These are phyloP conservation scores for Coleophora flavipennella DNA, from an alignment of 2,888 invertebrate species.

Conservation along the genomic window DNA sequence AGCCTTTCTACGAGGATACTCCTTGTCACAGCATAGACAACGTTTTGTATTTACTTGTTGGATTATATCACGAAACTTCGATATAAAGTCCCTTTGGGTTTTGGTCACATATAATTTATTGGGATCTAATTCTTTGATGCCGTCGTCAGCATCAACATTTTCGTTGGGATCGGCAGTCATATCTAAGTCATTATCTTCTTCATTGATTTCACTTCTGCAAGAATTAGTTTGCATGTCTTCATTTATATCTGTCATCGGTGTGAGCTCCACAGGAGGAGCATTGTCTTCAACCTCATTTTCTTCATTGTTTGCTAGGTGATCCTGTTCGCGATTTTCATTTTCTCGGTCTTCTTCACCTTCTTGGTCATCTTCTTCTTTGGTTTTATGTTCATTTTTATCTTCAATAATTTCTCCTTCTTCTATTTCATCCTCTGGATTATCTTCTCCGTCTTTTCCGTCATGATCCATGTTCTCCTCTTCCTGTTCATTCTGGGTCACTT, in stretches of 20 bases:
- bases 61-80: constrained; percentile 57
- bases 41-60: constrained; percentile 64
- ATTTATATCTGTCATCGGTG: constrained; percentile 62
- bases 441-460: constrained; percentile 27
- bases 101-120: constrained; percentile 55
- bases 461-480: constrained; percentile 24
- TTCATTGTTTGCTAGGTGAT: constrained; percentile 36
- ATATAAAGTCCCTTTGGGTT: constrained; percentile 59
- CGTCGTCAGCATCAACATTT: constrained; percentile 32
- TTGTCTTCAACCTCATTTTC: constrained; percentile 47
- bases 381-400: constrained; percentile 17
- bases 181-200: constrained; percentile 40
- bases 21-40: constrained; percentile 60
- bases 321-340: constrained; percentile 30
- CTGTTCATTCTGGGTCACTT: constrained; percentile 24
- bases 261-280: constrained; percentile 37
- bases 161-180: constrained; percentile 37
- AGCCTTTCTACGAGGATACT: constrained; percentile 63
- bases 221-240: constrained; percentile 53
- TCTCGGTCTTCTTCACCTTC: constrained; percentile 25
- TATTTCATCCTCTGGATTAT: constrained; percentile 26
- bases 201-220: constrained; percentile 45
- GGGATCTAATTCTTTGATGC: constrained; percentile 44
- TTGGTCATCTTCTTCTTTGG: constrained; percentile 19
- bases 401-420: constrained; percentile 25